Conservation (phyloP, 2,113 vertebrate species). For the Solenodon paradoxus region DNA sequence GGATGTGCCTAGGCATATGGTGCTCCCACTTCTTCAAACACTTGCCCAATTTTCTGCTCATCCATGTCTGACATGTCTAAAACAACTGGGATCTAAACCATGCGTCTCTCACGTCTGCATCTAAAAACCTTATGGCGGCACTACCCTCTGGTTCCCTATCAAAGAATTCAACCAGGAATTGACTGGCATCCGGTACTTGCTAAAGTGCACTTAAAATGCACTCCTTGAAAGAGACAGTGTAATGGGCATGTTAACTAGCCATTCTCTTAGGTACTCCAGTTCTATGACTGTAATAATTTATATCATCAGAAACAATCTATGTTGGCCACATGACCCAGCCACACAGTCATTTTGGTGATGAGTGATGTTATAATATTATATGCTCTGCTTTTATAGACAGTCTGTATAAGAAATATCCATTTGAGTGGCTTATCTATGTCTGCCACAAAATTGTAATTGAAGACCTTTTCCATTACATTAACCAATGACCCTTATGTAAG, state of each 20-base stretch:
- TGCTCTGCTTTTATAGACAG: conserved; percentile 31
- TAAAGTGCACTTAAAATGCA: conserved; percentile 12
- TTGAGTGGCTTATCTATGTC: conserved; percentile 43
- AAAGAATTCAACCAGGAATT: conserved; percentile 50
- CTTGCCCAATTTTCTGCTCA: background rate
- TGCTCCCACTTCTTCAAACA: background rate
- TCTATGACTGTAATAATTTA: conserved; percentile 19
- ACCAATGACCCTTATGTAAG: background rate
- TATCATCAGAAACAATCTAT: conserved; percentile 15
- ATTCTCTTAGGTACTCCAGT: background rate
- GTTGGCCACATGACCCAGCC: background rate
- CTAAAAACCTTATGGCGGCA: conserved; percentile 20
- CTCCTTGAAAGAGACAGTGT: conserved; percentile 29
- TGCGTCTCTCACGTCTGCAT: background rate
- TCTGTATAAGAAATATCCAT: conserved; percentile 38
- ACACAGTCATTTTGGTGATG: conserved; percentile 5
- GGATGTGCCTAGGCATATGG: background rate
- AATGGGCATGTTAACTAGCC: conserved; percentile 44
- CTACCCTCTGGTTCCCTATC: conserved; percentile 24
- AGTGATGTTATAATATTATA: conserved; percentile 39
- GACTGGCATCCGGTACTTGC: background rate
- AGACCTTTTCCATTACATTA: conserved; percentile 20
- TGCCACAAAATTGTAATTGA: background rate
- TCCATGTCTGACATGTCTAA: background rate
- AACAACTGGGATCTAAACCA: background rate